Percentiles rank a stretch among this genome's conserved stretches.
Conservation (phyloP, 2,797 vertebrate species). For the Mormyrus hasselquistii region DNA sequence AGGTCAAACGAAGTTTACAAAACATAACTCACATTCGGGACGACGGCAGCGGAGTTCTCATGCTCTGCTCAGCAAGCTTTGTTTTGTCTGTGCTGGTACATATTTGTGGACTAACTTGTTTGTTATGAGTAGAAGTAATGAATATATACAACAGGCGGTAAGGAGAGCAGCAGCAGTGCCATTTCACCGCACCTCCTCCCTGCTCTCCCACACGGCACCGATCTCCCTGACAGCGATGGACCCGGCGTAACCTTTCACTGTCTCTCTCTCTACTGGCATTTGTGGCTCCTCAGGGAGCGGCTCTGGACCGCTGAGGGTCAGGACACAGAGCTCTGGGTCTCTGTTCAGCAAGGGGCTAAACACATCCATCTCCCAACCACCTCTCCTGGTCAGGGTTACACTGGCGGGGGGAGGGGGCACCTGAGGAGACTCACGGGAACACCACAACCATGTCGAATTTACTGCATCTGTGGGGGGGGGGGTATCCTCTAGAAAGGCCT, state of each 20-base stretch:
- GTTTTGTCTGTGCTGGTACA: neutral
- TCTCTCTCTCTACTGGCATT: slow-evolving; percentile 21
- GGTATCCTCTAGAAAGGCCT: slow-evolving; percentile 43
- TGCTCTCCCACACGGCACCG: neutral
- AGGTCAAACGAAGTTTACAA: neutral
- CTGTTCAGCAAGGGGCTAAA: slow-evolving; percentile 20
- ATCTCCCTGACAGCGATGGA: neutral
- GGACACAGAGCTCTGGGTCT: slow-evolving; percentile 27
- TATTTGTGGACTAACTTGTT: neutral
- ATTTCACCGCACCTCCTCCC: neutral
- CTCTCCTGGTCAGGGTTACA: neutral
- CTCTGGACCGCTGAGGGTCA: neutral
- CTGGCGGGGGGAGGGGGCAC: neutral
- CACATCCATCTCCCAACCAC: neutral
- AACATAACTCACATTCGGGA: neutral
- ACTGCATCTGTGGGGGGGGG: neutral
- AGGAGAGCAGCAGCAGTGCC: neutral
- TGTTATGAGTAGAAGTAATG: neutral
- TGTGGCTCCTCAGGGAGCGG: slow-evolving; percentile 23
- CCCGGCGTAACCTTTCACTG: neutral
- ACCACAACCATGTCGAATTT: neutral
- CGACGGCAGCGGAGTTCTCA: neutral
- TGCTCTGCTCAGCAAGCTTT: neutral
- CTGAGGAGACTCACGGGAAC: neutral
- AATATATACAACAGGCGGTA: neutral